Conservation (phyloP, 2,888 invertebrate species). For the Rhorus exstirpatorius region DNA sequence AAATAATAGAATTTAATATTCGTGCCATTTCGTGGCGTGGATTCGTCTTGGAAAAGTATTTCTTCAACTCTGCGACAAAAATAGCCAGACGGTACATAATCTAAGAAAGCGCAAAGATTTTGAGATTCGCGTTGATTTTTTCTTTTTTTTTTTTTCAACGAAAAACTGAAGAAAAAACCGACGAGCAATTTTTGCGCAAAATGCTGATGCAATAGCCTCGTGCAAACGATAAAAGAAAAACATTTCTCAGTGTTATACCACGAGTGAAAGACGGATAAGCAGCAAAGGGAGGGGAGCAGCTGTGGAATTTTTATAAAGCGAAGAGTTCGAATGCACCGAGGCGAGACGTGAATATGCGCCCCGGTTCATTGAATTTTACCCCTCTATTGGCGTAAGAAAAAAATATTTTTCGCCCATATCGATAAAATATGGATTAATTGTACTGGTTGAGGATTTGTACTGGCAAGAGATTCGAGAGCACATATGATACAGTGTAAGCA, state of each 20-base stretch:
- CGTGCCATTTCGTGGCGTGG: too few species aligned
- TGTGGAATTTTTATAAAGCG: not conserved
- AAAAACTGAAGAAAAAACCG: not conserved
- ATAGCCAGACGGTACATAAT: not conserved
- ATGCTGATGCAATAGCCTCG: slow-evolving; percentile 58
- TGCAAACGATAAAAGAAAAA: not conserved
- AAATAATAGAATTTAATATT: too few species aligned
- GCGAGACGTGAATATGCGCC: too few species aligned
- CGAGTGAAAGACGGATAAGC: not conserved
- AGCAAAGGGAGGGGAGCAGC: not conserved
- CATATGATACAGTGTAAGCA: slow-evolving; percentile 10
- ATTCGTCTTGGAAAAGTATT: too few species aligned
- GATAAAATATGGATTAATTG: slow-evolving; percentile 2
- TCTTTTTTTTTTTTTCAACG: slow-evolving; percentile 14
- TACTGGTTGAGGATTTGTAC: not conserved
- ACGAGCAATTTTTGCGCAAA: not conserved
- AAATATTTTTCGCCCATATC: not conserved
- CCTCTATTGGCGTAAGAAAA: not conserved
- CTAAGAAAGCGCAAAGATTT: not conserved
- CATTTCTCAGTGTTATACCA: slow-evolving; percentile 11
- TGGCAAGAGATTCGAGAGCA: not conserved
- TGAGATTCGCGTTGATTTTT: not conserved
- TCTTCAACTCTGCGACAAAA: too few species aligned
- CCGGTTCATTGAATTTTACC: too few species aligned
- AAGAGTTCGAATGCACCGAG: too few species aligned